Evolutionary conservation across 2,797 vertebrate genomes (phyloP).

Genomic region (Crocodylus rhombifer): DNA sequence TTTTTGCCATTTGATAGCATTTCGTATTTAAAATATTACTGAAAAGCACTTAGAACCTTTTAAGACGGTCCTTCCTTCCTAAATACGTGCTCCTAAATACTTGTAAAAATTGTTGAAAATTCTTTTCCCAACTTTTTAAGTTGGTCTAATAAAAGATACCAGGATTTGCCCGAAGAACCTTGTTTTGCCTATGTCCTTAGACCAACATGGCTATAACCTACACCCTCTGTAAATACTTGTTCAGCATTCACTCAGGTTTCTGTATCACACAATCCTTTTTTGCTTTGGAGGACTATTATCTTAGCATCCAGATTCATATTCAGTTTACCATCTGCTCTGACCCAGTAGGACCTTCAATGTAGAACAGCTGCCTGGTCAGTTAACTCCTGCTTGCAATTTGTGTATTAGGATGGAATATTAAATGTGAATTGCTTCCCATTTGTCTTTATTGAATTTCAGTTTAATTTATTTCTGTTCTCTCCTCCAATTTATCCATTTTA

Average conservation of each 20-base stretch:
- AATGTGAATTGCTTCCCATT: neutral
- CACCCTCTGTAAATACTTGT: too few relatives aligned
- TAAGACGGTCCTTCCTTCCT: neutral
- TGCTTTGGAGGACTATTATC: constrained; percentile 33
- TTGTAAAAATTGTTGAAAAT: too few relatives aligned
- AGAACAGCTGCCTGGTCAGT: constrained; percentile 42
- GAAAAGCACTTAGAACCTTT: neutral
- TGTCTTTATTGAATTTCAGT: constrained; percentile 36
- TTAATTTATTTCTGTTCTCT: constrained; percentile 43
- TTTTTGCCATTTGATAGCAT: neutral
- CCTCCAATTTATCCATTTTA: constrained; percentile 46
- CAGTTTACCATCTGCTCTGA: neutral
- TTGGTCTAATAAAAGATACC: too few relatives aligned
- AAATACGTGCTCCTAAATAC: neutral
- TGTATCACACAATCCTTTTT: neutral
- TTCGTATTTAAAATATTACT: neutral
- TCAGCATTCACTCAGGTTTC: constrained; percentile 8
- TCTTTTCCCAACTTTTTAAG: too few relatives aligned
- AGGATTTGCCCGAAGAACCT: too few relatives aligned
- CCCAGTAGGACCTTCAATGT: neutral
- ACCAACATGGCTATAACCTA: too few relatives aligned
- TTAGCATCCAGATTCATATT: constrained; percentile 23
- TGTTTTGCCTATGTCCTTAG: too few relatives aligned
- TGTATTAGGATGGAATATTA: constrained; percentile 39
- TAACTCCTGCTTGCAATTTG: constrained; percentile 33